phyloP scores from a whole-genome alignment of 1,140 invertebrate genomes.

The Spodoptera litura region DNA sequence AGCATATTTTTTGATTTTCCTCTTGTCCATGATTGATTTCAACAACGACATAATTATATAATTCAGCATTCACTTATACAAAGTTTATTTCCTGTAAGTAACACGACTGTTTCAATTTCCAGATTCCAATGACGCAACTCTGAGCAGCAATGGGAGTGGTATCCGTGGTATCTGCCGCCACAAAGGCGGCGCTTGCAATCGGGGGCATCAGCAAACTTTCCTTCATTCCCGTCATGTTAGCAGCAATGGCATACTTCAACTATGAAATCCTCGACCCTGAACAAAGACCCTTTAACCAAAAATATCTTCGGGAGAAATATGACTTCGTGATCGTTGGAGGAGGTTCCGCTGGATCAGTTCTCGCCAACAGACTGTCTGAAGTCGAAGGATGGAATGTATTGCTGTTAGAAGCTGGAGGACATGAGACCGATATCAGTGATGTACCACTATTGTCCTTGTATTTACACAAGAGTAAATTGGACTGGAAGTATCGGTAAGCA shows the following conservation, averaged over 20 bases:
- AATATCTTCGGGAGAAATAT: slow-evolving; percentile 89
- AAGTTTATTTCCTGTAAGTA: not conserved
- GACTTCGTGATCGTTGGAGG: slow-evolving; percentile 93
- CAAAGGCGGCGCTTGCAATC: slow-evolving; percentile 89
- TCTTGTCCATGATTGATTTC: too few relatives aligned
- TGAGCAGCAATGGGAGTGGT: slow-evolving; percentile 75
- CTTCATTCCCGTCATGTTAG: slow-evolving; percentile 92
- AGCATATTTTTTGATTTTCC: too few relatives aligned
- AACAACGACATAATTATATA: too few relatives aligned
- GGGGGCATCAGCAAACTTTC: slow-evolving; percentile 90
- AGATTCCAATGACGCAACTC: slow-evolving; percentile 63
- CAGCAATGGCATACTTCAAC: slow-evolving; percentile 93
- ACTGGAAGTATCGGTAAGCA: slow-evolving; percentile 94
- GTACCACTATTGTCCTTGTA: slow-evolving; percentile 94
- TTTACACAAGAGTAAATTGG: slow-evolving; percentile 95
- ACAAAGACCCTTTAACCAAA: slow-evolving; percentile 91
- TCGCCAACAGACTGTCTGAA: slow-evolving; percentile 94
- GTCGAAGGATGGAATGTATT: slow-evolving; percentile 92
- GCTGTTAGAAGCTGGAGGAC: slow-evolving; percentile 94
- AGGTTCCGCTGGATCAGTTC: slow-evolving; percentile 95
- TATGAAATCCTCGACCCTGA: slow-evolving; percentile 95
- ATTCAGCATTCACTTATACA: not conserved
- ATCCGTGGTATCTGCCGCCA: slow-evolving; percentile 86
- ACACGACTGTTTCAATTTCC: slow-evolving; percentile 52
- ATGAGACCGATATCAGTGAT: slow-evolving; percentile 93